A percentile compares a stretch with the other conserved stretches of the same genome.
phyloP scores from a whole-genome alignment of 2,113 vertebrate species.

The Corythoichthys haematopterus region DNA sequence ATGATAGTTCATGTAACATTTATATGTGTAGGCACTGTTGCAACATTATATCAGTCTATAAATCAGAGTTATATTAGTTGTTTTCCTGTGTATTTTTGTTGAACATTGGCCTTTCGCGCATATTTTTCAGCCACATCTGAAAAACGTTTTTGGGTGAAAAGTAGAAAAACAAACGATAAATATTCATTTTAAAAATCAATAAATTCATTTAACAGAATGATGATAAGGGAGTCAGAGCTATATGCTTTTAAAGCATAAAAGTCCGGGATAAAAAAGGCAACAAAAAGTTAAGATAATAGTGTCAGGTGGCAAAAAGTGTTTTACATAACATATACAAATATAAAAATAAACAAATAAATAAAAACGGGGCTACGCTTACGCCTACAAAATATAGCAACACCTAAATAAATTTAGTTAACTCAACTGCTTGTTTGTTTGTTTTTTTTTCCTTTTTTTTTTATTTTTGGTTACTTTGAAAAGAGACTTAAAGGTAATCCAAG shows the following conservation, averaged over 20 bases:
- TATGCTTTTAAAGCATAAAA: too few relatives aligned
- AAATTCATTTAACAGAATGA: too few relatives aligned
- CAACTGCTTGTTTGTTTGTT: slow-evolving; percentile 8
- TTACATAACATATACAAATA: slow-evolving; percentile 22
- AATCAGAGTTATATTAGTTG: neutral
- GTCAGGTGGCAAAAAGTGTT: slow-evolving; percentile 28
- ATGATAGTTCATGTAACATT: slow-evolving; percentile 62
- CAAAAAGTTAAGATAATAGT: neutral
- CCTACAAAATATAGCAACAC: slow-evolving; percentile 45
- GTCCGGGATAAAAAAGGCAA: too few relatives aligned
- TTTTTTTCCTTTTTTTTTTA: neutral
- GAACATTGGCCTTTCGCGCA: neutral
- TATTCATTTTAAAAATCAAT: too few relatives aligned
- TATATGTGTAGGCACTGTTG: neutral
- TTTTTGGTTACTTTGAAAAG: slow-evolving; percentile 57
- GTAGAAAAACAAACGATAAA: too few relatives aligned
- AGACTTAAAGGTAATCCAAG: slow-evolving; percentile 67
- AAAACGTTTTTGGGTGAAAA: too few relatives aligned
- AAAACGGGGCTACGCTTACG: slow-evolving; percentile 27
- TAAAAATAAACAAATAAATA: slow-evolving; percentile 49
- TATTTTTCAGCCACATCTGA: too few relatives aligned
- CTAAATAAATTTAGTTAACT: slow-evolving; percentile 57
- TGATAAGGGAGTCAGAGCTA: too few relatives aligned
- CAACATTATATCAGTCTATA: neutral
- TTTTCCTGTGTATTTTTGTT: neutral